Evolutionary conservation across 2,888 invertebrate species (phyloP).

Genomic region (Epirrita christyi): DNA sequence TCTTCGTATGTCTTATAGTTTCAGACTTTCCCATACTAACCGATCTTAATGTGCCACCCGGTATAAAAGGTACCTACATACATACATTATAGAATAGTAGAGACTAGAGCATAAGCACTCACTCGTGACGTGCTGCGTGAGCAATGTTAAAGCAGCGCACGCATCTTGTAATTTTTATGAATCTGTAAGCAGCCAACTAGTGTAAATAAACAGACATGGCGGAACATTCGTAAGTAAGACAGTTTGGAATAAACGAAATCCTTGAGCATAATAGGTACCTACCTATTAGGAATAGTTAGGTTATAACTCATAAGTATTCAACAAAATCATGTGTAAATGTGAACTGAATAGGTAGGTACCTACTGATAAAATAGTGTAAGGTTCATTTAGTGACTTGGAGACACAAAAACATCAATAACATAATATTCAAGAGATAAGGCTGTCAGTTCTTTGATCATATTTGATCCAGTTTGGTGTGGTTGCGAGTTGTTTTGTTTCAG

Average conservation of each 20-base stretch:
- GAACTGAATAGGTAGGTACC: background rate
- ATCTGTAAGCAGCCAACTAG: too few relatives aligned
- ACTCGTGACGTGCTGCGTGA: too few relatives aligned
- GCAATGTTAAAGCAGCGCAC: too few relatives aligned
- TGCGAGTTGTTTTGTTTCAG: background rate
- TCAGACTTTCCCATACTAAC: too few relatives aligned
- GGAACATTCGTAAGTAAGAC: background rate
- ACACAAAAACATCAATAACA: conserved; percentile 64
- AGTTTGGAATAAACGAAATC: too few relatives aligned
- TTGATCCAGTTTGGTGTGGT: conserved; percentile 15
- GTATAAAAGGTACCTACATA: too few relatives aligned
- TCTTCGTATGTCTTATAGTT: too few relatives aligned
- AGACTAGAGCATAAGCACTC: too few relatives aligned
- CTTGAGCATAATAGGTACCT: background rate
- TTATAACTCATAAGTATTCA: background rate
- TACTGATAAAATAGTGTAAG: conserved; percentile 10
- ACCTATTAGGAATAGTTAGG: background rate
- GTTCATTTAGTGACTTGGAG: conserved; percentile 37
- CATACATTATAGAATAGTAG: too few relatives aligned
- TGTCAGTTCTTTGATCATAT: conserved; percentile 51
- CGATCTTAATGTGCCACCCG: too few relatives aligned
- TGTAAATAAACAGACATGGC: too few relatives aligned
- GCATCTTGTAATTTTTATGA: too few relatives aligned
- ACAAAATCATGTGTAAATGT: background rate
- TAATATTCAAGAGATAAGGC: conserved; percentile 62